phyloP scores from a whole-genome alignment of 2,888 invertebrate genomes.

The Sarcophaga subvicina region DNA sequence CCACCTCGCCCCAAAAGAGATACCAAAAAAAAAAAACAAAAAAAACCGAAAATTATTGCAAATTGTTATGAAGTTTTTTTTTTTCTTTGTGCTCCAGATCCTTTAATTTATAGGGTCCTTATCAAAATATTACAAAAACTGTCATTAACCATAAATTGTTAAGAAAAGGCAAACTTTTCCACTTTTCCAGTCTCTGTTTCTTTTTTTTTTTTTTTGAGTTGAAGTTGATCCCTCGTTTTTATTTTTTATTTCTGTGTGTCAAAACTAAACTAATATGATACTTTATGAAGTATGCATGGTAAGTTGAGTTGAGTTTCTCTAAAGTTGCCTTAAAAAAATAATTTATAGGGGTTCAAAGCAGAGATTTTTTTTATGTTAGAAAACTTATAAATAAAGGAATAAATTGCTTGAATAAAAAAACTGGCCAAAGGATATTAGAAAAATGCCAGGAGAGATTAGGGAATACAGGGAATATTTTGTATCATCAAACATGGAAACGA shows the following conservation, averaged over 20 bases:
- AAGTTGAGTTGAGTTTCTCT: background rate
- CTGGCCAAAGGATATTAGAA: no score
- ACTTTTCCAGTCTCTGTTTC: background rate
- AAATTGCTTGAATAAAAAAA: no score
- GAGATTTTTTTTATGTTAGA: no score
- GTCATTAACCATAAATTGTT: slow-evolving; percentile 34
- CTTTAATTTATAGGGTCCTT: slow-evolving; percentile 19
- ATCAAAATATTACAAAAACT: slow-evolving; percentile 21
- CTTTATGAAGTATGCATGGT: background rate
- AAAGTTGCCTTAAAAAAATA: background rate
- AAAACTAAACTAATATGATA: background rate
- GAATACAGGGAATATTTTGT: no score
- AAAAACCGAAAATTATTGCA: background rate
- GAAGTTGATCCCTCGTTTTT: no score
- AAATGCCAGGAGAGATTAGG: no score
- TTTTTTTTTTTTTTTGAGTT: background rate
- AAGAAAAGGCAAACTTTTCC: slow-evolving; percentile 7
- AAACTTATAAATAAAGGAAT: no score
- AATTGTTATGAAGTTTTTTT: background rate
- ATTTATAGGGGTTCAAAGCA: no score
- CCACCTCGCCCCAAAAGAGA: background rate
- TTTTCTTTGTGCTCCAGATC: background rate
- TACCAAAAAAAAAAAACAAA: background rate
- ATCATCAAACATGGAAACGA: no score
- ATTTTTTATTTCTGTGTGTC: background rate